A percentile compares a stretch with the other conserved stretches of the same genome.
Evolutionary conservation across 2,113 vertebrate genomes (phyloP).

Genomic region (Pangasianodon gigas): DNA sequence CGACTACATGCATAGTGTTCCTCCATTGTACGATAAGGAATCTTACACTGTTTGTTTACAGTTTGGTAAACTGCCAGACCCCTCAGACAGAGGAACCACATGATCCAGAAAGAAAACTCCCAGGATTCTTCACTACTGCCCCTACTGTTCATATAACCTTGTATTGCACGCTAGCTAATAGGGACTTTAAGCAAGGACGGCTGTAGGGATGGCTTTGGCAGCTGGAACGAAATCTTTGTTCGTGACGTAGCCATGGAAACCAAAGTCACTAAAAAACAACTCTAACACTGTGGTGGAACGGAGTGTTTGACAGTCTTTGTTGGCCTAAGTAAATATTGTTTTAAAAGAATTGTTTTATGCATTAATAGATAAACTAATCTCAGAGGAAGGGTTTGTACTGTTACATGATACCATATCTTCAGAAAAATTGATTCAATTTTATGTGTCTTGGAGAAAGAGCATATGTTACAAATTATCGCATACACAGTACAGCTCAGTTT

Average conservation of each 20-base stretch:
- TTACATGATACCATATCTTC: not conserved
- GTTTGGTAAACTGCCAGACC: not conserved
- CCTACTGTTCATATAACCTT: not conserved
- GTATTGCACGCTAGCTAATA: not conserved
- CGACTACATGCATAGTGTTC: not conserved
- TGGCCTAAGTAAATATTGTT: not conserved
- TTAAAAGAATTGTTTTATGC: not conserved
- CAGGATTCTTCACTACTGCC: not conserved
- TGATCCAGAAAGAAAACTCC: not conserved
- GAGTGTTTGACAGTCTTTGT: not conserved
- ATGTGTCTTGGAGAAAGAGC: not conserved
- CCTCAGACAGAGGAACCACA: not conserved
- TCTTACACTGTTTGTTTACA: conserved; percentile 11
- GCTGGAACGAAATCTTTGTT: not conserved
- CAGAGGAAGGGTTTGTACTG: not conserved
- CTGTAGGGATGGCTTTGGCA: not conserved
- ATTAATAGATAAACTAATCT: not conserved
- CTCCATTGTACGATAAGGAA: not conserved
- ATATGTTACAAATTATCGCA: not conserved
- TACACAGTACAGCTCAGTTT: not conserved
- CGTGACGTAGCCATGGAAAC: not conserved
- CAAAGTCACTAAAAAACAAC: not conserved
- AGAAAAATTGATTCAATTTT: not conserved
- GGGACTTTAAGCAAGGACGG: not conserved
- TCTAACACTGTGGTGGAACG: not conserved